Evolutionary conservation across 2,113 vertebrate species (phyloP).

Genomic region (Mirza zaza): DNA sequence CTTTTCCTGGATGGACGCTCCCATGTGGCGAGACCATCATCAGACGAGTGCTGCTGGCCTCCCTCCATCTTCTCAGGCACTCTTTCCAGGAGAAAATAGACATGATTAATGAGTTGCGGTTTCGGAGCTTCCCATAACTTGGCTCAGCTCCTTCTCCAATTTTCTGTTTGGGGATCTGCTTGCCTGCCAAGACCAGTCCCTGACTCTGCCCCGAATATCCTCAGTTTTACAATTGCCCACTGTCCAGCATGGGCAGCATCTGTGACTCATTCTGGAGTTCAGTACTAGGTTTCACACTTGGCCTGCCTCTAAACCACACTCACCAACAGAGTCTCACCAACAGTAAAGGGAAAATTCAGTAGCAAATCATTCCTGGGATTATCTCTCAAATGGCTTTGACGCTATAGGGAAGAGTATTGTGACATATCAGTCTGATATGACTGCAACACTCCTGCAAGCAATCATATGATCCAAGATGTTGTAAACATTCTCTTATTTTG

Average conservation of each 20-base stretch:
- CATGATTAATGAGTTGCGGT: background rate
- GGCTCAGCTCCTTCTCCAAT: background rate
- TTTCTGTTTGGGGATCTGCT: background rate
- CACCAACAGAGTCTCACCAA: background rate
- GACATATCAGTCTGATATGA: background rate
- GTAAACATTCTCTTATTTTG: background rate
- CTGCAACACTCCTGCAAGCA: background rate
- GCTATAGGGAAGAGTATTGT: background rate
- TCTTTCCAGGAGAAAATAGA: background rate
- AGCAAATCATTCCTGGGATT: background rate
- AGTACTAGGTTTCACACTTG: background rate
- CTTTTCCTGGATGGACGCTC: background rate
- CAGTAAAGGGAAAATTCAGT: background rate
- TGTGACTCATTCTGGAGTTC: background rate
- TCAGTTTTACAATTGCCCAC: background rate
- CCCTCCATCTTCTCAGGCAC: background rate
- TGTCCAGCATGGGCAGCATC: background rate
- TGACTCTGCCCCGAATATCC: background rate
- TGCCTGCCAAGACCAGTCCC: background rate
- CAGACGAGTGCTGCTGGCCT: background rate
- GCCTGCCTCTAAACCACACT: background rate
- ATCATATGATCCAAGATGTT: background rate
- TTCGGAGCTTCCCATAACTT: background rate
- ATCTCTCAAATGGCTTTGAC: background rate
- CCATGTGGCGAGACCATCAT: accelerated